Evolutionary conservation across 2,888 invertebrate species (phyloP).

Genomic region (Drosophila dives): DNA sequence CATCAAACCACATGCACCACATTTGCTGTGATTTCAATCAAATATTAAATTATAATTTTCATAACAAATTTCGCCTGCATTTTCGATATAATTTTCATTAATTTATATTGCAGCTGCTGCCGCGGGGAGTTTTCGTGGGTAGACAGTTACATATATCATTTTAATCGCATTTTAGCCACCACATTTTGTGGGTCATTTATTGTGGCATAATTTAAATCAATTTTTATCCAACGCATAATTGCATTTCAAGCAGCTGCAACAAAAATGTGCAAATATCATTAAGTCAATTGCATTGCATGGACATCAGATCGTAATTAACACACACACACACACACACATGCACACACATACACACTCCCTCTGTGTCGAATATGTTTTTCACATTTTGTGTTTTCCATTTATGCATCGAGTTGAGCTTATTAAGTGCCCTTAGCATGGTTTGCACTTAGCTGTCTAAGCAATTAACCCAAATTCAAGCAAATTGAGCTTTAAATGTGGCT

Average conservation of each 20-base stretch:
- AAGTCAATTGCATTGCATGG: slow-evolving; percentile 39
- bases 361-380: slow-evolving; percentile 3
- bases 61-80: slow-evolving; percentile 38
- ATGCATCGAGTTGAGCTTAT: slow-evolving; percentile 46
- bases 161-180: slow-evolving; percentile 38
- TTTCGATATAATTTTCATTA: slow-evolving; percentile 28
- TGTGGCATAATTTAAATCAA: slow-evolving; percentile 54
- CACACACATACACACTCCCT: neutral
- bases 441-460: slow-evolving; percentile 47
- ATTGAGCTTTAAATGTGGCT: slow-evolving; percentile 49
- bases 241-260: slow-evolving; percentile 52
- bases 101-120: slow-evolving; percentile 48
- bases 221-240: slow-evolving; percentile 52
- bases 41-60: slow-evolving; percentile 53
- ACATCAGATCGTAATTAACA: slow-evolving; percentile 33
- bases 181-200: slow-evolving; percentile 42
- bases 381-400: slow-evolving; percentile 29
- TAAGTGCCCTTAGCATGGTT: slow-evolving; percentile 37
- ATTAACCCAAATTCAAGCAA: slow-evolving; percentile 64
- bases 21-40: slow-evolving; percentile 39
- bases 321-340: neutral
- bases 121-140: neutral
- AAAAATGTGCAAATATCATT: slow-evolving; percentile 61
- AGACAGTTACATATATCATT: slow-evolving; percentile 18
- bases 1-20: slow-evolving; percentile 44